These are phyloP conservation scores for Spea hammondii DNA, from an alignment of 2,797 vertebrate genomes.

Conservation along the genomic window DNA sequence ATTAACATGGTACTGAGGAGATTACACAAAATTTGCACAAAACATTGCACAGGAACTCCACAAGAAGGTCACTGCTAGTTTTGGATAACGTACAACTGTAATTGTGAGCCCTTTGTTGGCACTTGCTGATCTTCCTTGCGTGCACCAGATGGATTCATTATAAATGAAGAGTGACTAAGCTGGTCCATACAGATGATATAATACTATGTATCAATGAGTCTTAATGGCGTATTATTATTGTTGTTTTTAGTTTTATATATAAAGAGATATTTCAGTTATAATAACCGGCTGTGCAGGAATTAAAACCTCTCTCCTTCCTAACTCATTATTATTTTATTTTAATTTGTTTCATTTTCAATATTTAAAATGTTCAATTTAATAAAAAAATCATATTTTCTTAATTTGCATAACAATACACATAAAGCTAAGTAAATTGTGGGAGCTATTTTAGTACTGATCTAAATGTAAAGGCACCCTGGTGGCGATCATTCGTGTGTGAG, in stretches of 20 bases:
- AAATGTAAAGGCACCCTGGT: no score
- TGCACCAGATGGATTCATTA: slow-evolving; percentile 44
- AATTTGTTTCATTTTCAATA: no score
- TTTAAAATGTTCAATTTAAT: no score
- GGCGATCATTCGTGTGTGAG: no score
- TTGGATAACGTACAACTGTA: slow-evolving; percentile 14
- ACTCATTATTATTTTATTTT: no score
- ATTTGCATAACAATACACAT: no score
- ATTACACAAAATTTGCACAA: slow-evolving; percentile 28
- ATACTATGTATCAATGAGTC: slow-evolving; percentile 38
- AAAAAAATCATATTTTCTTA: no score
- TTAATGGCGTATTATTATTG: not conserved
- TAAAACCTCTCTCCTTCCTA: no score
- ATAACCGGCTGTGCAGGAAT: no score
- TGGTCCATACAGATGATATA: slow-evolving; percentile 40
- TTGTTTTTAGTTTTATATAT: not conserved
- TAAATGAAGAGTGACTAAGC: slow-evolving; percentile 23
- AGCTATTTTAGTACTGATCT: no score
- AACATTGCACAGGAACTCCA: not conserved
- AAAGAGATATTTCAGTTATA: not conserved
- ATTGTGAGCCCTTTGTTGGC: slow-evolving; percentile 3
- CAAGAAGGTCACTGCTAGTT: slow-evolving; percentile 23
- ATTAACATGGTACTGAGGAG: not conserved
- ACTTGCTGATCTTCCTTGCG: slow-evolving; percentile 10
- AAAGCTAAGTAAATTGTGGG: no score